Evolutionary conservation across 2,888 invertebrate genomes (phyloP), one percentile per base, ranked within the genome.

Genomic region (Calliphora vomitoria): DNA sequence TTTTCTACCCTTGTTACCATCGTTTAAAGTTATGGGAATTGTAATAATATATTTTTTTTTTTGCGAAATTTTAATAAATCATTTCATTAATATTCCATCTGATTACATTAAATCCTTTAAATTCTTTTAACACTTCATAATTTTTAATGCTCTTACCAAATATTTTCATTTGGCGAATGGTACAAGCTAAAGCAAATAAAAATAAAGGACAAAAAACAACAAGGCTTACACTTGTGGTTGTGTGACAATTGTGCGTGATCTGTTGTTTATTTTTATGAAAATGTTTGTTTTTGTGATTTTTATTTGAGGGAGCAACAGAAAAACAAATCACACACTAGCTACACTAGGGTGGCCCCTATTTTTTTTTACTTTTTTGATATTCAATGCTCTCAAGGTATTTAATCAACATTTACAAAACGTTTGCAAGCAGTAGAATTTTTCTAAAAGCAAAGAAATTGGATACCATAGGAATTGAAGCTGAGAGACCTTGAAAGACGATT

Each of bases 81-180:
- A 31, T 35, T 62, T 31, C 10, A 31, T 82, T 74, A 55, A 44
- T 50, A 74, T 68, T 75, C 60, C 35, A 47, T 47, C 4, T 38
- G 75, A 80, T 83, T 76, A 81, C 58, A 68, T 35, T 60, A 53
- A 87, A 78, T 60, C 78, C 35, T 47, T 84, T 55, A 72, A 87
- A 78, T 72, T 68, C 76, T 68, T 72, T 78, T 69, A 76, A 35
- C 81, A 84, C 87, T 66, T 81, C 72, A 87, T 87, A 81, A 84
- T 82, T 74, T 83, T 69, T 82, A 82, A 87, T 66, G 55, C 35
- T 50, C 4, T 41, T 75, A 64, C 31, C 69, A 82, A 75, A 75
- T 71, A 53, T 58, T 75, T 76, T 58, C 64, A 60, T 62, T 60
- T 68, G 47, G 53, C 8, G 64, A 18, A 31, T 68, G 31, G 1